Percentiles rank a stretch among this genome's conserved stretches.
These are phyloP conservation scores for Coremacera marginata DNA, from an alignment of 2,888 invertebrate genomes.

Conservation along the genomic window DNA sequence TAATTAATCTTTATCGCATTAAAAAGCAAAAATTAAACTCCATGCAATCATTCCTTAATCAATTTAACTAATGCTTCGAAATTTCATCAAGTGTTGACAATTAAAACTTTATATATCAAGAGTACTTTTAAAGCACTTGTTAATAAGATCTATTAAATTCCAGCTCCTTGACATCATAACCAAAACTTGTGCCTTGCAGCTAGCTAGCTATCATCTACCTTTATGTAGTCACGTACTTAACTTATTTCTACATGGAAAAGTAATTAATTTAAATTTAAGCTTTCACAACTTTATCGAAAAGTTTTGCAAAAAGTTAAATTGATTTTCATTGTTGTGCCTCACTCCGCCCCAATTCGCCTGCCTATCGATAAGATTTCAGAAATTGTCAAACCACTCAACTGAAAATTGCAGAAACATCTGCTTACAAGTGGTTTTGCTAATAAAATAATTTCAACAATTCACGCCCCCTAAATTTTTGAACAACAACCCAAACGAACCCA, in stretches of 20 bases:
- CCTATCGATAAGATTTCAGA: conserved; percentile 15
- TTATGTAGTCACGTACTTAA: too few species aligned
- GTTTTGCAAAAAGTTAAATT: conserved; percentile 50
- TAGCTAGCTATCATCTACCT: too few species aligned
- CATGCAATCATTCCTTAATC: too few species aligned
- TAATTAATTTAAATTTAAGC: conserved; percentile 28
- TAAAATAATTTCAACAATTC: conserved; percentile 29
- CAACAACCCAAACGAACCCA: background rate
- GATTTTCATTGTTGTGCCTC: conserved; percentile 47
- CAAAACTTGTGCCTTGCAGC: background rate
- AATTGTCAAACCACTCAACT: conserved; percentile 19
- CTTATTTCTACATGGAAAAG: conserved; percentile 15
- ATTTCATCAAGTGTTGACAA: too few species aligned
- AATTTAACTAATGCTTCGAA: too few species aligned
- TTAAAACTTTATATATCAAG: too few species aligned
- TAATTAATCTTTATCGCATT: too few species aligned
- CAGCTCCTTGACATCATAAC: background rate
- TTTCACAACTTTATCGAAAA: conserved; percentile 17
- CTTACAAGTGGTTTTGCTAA: conserved; percentile 38
- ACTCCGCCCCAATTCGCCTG: background rate
- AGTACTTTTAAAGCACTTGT: too few species aligned
- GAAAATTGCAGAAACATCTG: conserved; percentile 26
- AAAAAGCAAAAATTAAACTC: too few species aligned
- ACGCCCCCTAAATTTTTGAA: background rate
- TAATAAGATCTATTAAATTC: background rate